Evolutionary conservation across 2,888 invertebrate genomes (phyloP).

Genomic region (Standfussiana lucernea): DNA sequence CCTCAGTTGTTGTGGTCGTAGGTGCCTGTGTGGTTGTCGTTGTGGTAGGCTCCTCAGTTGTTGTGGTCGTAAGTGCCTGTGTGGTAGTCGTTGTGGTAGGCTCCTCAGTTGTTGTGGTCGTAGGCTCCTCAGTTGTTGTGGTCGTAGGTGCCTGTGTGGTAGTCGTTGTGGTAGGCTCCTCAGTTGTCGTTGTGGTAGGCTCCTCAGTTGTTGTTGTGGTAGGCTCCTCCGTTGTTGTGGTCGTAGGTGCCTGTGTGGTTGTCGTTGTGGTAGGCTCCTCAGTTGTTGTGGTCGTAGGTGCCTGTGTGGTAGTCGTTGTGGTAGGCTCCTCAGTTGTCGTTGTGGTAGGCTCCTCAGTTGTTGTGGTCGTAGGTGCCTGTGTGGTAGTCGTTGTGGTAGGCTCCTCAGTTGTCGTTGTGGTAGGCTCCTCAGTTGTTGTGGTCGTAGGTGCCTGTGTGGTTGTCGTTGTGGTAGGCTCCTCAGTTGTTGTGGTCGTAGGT

Average conservation of each 20-base stretch:
- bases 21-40: not conserved
- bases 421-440: constrained; percentile 3
- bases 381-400: not conserved
- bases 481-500: too few species aligned
- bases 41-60: constrained; percentile 29
- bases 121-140: not conserved
- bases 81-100: too few species aligned
- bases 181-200: too few species aligned
- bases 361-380: not conserved
- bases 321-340: not conserved
- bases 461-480: too few species aligned
- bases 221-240: constrained; percentile 18
- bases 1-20: not conserved
- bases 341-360: not conserved
- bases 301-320: not conserved
- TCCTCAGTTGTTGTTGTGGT: constrained; percentile 26
- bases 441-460: not conserved
- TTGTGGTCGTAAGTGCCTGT: not conserved
- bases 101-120: too few species aligned
- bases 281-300: constrained; percentile 23
- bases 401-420: too few species aligned
- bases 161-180: fast-evolving
- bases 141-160: constrained; percentile 31
- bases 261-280: constrained; percentile 15
- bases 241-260: constrained; percentile 19